Evolutionary conservation across 2,888 invertebrate genomes (phyloP).

Genomic region (Linyphia triangularis): DNA sequence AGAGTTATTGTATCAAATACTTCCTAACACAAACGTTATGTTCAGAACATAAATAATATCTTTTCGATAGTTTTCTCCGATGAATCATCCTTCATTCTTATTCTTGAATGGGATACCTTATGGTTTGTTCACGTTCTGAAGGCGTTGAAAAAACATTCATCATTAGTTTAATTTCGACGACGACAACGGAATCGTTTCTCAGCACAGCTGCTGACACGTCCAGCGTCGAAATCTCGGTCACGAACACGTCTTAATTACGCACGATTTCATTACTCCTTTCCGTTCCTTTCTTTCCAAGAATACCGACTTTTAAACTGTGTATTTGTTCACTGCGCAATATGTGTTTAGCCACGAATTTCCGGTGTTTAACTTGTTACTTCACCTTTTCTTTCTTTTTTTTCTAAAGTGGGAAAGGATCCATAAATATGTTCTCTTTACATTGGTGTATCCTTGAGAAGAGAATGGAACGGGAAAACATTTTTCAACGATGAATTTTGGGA

Average conservation of each 20-base stretch:
- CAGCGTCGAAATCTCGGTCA: slow-evolving; percentile 35
- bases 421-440: not conserved
- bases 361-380: slow-evolving; percentile 10
- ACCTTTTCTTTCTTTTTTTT: not conserved
- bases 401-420: not conserved
- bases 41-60: too few species aligned
- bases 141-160: slow-evolving; percentile 7
- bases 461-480: not conserved
- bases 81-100: not conserved
- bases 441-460: slow-evolving; percentile 11
- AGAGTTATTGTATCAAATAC: too few species aligned
- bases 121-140: slow-evolving; percentile 5
- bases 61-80: too few species aligned
- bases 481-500: not conserved
- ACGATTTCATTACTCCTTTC: slow-evolving; percentile 47
- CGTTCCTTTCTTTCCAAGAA: not conserved
- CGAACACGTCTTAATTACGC: slow-evolving; percentile 34
- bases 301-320: not conserved
- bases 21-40: too few species aligned
- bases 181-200: slow-evolving; percentile 1
- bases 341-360: slow-evolving; percentile 39
- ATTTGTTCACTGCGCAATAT: slow-evolving; percentile 18
- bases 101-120: not conserved
- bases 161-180: slow-evolving; percentile 15
- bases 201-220: slow-evolving; percentile 70